Percentiles rank a stretch among this genome's conserved stretches.
phyloP scores from a whole-genome alignment of 2,797 vertebrate genomes.

The Myoxocephalus aenaeus region DNA sequence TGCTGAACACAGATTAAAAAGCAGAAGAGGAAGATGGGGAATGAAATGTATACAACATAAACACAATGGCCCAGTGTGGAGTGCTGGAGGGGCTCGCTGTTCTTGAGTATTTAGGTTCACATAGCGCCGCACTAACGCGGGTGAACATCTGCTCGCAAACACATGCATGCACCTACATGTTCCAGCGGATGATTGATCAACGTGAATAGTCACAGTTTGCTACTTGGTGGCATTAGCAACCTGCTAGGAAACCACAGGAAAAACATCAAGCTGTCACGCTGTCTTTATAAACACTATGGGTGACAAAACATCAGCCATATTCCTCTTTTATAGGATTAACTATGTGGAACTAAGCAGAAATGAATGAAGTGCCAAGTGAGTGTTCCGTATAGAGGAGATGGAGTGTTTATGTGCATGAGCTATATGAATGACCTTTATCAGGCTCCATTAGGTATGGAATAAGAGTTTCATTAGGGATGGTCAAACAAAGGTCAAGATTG shows the following conservation, averaged over 20 bases:
- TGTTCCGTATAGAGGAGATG: conserved; percentile 18
- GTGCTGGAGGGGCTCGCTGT: conserved; percentile 50
- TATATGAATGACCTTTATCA: conserved; percentile 51
- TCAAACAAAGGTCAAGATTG: conserved; percentile 63
- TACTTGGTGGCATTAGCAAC: conserved; percentile 43
- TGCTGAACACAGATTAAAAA: conserved; percentile 46
- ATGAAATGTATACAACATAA: conserved; percentile 43
- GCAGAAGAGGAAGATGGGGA: conserved; percentile 32
- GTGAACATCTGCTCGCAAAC: conserved; percentile 14
- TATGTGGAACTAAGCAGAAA: conserved; percentile 61
- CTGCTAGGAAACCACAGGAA: not conserved
- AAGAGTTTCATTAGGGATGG: conserved; percentile 49
- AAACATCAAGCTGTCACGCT: conserved; percentile 22
- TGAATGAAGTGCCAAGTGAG: conserved; percentile 41
- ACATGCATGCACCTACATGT: not conserved
- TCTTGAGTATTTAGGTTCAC: conserved; percentile 42
- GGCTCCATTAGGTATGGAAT: conserved; percentile 40
- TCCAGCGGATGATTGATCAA: conserved; percentile 16
- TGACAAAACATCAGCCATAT: conserved; percentile 50
- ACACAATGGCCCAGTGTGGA: conserved; percentile 53
- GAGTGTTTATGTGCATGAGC: conserved; percentile 29
- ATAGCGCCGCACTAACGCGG: conserved; percentile 8
- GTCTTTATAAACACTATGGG: conserved; percentile 40
- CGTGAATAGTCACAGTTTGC: conserved; percentile 6
- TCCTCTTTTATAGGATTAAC: conserved; percentile 67